Evolutionary conservation across 2,113 vertebrate genomes (phyloP).

Genomic region (Zingel zingel): DNA sequence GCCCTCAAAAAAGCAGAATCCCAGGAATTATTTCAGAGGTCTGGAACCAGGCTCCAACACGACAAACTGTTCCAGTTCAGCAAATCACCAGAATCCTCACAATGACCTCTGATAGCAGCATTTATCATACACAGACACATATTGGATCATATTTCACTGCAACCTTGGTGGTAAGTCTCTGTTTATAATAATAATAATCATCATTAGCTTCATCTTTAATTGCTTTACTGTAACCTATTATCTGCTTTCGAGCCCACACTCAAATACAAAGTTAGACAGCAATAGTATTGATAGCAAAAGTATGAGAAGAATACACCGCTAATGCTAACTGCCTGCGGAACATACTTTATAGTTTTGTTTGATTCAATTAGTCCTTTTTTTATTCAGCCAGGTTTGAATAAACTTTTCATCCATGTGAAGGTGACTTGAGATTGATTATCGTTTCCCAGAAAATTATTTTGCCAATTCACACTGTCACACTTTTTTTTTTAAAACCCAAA

Average conservation of each 20-base stretch:
- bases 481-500: conserved; percentile 18
- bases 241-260: conserved; percentile 42
- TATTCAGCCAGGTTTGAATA: neutral
- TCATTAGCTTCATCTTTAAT: conserved; percentile 48
- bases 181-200: conserved; percentile 26
- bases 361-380: conserved; percentile 27
- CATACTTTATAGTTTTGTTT: conserved; percentile 11
- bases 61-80: neutral
- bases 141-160: conserved; percentile 25
- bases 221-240: conserved; percentile 22
- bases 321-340: neutral
- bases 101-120: neutral
- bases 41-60: neutral
- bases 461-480: conserved; percentile 54
- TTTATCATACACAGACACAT: neutral
- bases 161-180: conserved; percentile 17
- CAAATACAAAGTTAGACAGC: conserved; percentile 21
- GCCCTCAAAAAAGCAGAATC: neutral
- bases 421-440: conserved; percentile 16
- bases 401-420: neutral
- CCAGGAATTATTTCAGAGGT: neutral
- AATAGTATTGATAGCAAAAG: neutral
- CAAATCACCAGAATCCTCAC: neutral
- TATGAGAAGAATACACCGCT: too few species aligned
- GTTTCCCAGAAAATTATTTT: conserved; percentile 14